Evolutionary conservation across 2,888 invertebrate species (phyloP), one percentile per base, ranked within the genome.

Genomic region (Pemphredon lugubris): DNA sequence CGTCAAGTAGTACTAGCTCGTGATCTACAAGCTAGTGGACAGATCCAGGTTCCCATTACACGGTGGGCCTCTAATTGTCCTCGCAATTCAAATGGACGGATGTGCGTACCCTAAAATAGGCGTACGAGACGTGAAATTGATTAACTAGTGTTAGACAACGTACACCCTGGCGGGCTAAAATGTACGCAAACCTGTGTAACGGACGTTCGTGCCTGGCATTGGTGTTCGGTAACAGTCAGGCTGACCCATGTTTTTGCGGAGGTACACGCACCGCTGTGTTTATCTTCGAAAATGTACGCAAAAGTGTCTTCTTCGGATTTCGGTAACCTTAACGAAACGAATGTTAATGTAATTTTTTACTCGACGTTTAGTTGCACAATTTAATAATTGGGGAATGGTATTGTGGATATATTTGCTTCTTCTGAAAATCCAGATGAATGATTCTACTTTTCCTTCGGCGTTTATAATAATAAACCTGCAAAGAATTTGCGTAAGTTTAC

Each of bases 41-140:
- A 60, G 67, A 65, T 70, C 54, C 64, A 63, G 66, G 64, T 60
- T 67, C 55, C 80, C 73, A 73, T 78, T 78, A 78, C 74, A 59
- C 64, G 60, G 69, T 59, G 60, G 58, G 66, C 63, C 58, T 65
- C 71, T 74, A 71, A 79, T 80, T 80, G 80, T 79, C 69, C 79
- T 60, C 65, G 64, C 64, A 60, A 76, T 69, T 68, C 79, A 74
- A 77, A 76, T 71, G 76, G 73, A 66, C 73, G 73, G 77, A 73
- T 66, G 77, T 64, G 57, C 64, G 61, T 60, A 63, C 45, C 55
- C 79, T 74, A 75, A 81, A 81, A 79, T 68, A 67, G 71, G 74
- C 65, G 70, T 67, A 63, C 68, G 47, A 68, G 76, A 80, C 71
- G 79, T 76, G 83, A 83, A 83, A 83, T 83, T 74, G 83, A 81